Percentiles rank a stretch among this genome's conserved stretches.
Evolutionary conservation across 1,140 invertebrate species (phyloP).

Genomic region (Drosophila melanogaster): Release_6_plus_ISO1_MT NT_037436.4:20441501-20442000

Average conservation of each 20-base stretch:
- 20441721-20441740: conserved; percentile 6
- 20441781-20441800: conserved; percentile 21
- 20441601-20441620: neutral
- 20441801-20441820: conserved; percentile 74
- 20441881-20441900: neutral
- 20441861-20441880: neutral
- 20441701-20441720: conserved; percentile 39
- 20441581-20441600: conserved; percentile 1
- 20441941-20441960: conserved; percentile 42
- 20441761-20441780: conserved; percentile 27
- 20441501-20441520: no score
- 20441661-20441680: conserved; percentile 31
- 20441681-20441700: conserved; percentile 20
- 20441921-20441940: conserved; percentile 59
- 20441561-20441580: neutral
- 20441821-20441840: conserved; percentile 62
- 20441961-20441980: conserved; percentile 44
- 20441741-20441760: conserved; percentile 50
- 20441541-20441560: neutral
- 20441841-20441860: conserved; percentile 25
- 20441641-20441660: conserved; percentile 30
- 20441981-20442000: conserved; percentile 57
- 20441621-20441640: conserved; percentile 6
- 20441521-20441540: neutral
- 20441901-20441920: conserved; percentile 27